These are phyloP conservation scores for Bolborhynchus lineola DNA, from an alignment of 2,113 vertebrate species.

Conservation along the genomic window DNA sequence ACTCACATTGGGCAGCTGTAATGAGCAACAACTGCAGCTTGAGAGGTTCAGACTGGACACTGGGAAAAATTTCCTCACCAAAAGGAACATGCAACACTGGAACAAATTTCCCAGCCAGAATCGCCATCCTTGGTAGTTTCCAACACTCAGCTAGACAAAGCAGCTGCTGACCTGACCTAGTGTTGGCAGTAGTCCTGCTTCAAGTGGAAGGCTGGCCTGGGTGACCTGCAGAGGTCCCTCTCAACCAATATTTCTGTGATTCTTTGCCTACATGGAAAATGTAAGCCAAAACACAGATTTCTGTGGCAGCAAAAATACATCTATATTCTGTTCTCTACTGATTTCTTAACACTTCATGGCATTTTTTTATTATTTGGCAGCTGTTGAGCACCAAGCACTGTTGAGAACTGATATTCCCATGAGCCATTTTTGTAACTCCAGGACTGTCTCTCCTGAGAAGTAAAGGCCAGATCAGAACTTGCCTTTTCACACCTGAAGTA, in stretches of 20 bases:
- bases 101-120: neutral
- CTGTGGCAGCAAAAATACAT: neutral
- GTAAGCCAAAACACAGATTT: neutral
- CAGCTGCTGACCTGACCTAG: neutral
- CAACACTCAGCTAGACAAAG: neutral
- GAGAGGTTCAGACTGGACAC: neutral
- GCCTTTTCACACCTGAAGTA: neutral
- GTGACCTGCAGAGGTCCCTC: constrained; percentile 64
- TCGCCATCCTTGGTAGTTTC: neutral
- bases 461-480: neutral
- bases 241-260: constrained; percentile 35
- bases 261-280: neutral
- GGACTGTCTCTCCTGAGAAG: neutral
- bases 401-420: neutral
- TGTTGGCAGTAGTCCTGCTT: neutral
- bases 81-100: neutral
- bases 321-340: neutral
- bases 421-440: neutral
- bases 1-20: neutral
- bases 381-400: neutral
- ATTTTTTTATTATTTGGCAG: neutral
- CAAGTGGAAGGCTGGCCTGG: neutral
- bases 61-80: neutral
- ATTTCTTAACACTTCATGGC: neutral
- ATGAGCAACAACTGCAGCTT: neutral